These are phyloP conservation scores for Sula dactylatra DNA, from an alignment of 2,113 vertebrate species.

Conservation along the genomic window DNA sequence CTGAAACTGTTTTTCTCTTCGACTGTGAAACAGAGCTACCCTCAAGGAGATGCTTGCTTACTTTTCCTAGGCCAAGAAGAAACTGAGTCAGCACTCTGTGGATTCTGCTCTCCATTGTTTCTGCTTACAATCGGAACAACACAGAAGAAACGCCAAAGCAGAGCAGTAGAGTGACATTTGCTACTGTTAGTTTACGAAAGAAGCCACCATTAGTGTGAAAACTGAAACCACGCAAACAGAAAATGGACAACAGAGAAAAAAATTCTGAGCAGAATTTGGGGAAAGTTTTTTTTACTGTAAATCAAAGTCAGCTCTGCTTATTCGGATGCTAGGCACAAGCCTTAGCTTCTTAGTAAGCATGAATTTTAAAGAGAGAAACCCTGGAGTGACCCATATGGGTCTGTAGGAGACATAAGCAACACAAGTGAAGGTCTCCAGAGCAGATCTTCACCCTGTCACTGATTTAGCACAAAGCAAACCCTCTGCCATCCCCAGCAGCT, in stretches of 20 bases:
- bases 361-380: neutral
- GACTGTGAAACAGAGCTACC: neutral
- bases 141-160: neutral
- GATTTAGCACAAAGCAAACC: neutral
- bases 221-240: neutral
- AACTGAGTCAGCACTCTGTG: neutral
- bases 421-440: neutral
- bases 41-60: neutral
- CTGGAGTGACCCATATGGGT: neutral
- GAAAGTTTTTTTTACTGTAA: neutral
- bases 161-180: neutral
- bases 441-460: neutral
- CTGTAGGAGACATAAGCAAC: neutral
- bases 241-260: neutral
- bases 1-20: neutral
- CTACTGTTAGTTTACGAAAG: neutral
- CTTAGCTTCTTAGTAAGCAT: neutral
- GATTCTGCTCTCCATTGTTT: constrained; percentile 14
- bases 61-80: neutral
- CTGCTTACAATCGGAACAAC: neutral
- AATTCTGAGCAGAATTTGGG: neutral
- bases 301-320: neutral
- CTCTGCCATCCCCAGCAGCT: neutral
- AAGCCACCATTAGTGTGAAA: neutral
- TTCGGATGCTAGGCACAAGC: neutral